Evolutionary conservation across 2,113 vertebrate genomes (phyloP).

Genomic region (Triplophysa siluroides): DNA sequence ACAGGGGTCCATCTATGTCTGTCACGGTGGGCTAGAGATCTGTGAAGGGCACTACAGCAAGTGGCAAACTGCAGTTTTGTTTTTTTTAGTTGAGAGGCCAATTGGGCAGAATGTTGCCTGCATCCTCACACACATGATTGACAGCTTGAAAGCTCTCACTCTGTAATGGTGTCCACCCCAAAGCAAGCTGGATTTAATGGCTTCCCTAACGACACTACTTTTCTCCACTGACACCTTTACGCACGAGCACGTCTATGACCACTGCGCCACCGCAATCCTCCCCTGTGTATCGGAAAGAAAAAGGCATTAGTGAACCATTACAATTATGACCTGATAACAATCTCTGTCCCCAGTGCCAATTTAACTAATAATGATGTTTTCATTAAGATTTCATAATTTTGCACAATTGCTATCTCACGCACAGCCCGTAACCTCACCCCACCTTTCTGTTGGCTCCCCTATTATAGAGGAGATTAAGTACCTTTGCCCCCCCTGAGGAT

Average conservation of each 20-base stretch:
- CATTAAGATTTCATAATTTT: constrained; percentile 62
- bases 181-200: constrained; percentile 63
- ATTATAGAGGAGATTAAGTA: constrained; percentile 51
- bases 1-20: background rate
- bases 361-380: constrained; percentile 62
- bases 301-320: constrained; percentile 52
- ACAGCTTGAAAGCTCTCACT: constrained; percentile 46
- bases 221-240: constrained; percentile 65
- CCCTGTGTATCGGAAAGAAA: constrained; percentile 27
- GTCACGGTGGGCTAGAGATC: constrained; percentile 27
- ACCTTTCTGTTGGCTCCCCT: constrained; percentile 37
- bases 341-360: constrained; percentile 52
- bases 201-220: constrained; percentile 57
- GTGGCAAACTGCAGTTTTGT: constrained; percentile 49
- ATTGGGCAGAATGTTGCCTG: constrained; percentile 48
- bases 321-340: constrained; percentile 59
- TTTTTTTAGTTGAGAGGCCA: constrained; percentile 42
- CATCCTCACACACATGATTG: constrained; percentile 35
- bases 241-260: constrained; percentile 60
- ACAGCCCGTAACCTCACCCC: constrained; percentile 12
- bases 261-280: constrained; percentile 44
- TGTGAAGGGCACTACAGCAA: constrained; percentile 31
- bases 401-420: constrained; percentile 40
- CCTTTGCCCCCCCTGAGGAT: constrained; percentile 50
- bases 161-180: constrained; percentile 48